Evolutionary conservation across 1,140 invertebrate genomes (phyloP), one percentile per base, ranked within the genome.

Genomic region (Zaprionus africanus): DNA sequence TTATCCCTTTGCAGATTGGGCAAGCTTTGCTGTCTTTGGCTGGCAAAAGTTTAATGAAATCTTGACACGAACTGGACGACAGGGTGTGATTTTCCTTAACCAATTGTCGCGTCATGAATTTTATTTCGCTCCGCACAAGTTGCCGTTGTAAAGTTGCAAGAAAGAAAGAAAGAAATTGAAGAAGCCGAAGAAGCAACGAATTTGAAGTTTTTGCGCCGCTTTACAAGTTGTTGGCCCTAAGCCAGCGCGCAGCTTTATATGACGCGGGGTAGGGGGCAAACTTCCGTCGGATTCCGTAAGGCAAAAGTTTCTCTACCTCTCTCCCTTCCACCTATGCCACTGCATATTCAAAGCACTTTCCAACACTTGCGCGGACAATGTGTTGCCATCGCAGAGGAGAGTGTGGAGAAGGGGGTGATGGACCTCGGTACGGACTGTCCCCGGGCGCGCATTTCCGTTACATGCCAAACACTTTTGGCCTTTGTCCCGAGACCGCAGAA

Each of bases 381-480:
- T 43, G 53, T 70, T 49, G 56, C 22, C 15, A 43, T 19, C 49
- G 61, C 22, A 49, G 38, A 19, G n/a, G 13, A 38, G 26, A 31
- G 7, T 9, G 2, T 22, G 22, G 22, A 22, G 6, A 31, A 4
- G 19, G 5, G 60, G 1, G 15, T 26, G 38, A 26, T 28, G 53
- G 63, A 43, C 43, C n/a, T 31, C 54, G 2, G 38, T 36, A 46
- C 53, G 34, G 60, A 58, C 71, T 68, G 83, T 81, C 82, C 82
- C 83, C 87, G 66, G 75, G 61, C 81, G 84, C 84, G 84, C 84
- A 88, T 88, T 88, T 88, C 84, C 84, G 84, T 88, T 79, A 88
- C 85, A 88, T 84, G 84, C 85, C 84, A 88, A 88, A 88, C 84
- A 88, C 84, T 90, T 81, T 88, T 90, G 85, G 78, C 84, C 84